Evolutionary conservation across 37 sponge, comb jelly and placozoan genomes (phyloP).

Genomic region (Mnemiopsis leidyi): DNA sequence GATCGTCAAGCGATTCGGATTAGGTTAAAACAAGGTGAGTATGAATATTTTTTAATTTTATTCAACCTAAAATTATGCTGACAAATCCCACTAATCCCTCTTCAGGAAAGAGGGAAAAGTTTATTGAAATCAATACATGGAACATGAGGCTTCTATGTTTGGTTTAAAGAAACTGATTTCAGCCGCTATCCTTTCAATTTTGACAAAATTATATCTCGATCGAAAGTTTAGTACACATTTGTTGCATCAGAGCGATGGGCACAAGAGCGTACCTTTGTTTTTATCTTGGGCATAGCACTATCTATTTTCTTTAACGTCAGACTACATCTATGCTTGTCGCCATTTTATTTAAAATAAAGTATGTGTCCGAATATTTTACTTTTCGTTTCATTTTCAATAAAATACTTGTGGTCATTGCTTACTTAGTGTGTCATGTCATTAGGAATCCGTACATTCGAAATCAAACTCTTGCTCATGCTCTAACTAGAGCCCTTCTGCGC

Average conservation of each 20-base stretch:
- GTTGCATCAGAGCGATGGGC: too few relatives aligned
- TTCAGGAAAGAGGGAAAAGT: not conserved
- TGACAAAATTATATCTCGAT: too few relatives aligned
- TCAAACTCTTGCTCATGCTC: too few relatives aligned
- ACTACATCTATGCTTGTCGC: not conserved
- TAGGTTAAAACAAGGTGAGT: not conserved
- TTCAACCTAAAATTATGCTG: not conserved
- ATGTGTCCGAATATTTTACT: not conserved
- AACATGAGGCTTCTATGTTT: not conserved
- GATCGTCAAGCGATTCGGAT: not conserved
- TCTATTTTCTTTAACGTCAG: not conserved
- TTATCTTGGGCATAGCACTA: too few relatives aligned
- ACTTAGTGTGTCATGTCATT: too few relatives aligned
- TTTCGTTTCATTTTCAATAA: not conserved
- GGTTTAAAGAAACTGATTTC: too few relatives aligned
- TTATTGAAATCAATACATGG: not conserved
- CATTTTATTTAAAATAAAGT: not conserved
- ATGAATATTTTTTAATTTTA: not conserved
- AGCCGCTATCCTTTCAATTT: too few relatives aligned
- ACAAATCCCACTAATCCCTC: not conserved
- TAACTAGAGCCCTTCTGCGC: too few relatives aligned
- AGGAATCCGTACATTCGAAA: too few relatives aligned
- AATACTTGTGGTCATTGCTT: too few relatives aligned
- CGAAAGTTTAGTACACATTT: too few relatives aligned
- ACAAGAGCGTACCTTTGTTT: too few relatives aligned